phyloP scores from a whole-genome alignment of 1,140 invertebrate species.

The Streblospio benedicti region DNA sequence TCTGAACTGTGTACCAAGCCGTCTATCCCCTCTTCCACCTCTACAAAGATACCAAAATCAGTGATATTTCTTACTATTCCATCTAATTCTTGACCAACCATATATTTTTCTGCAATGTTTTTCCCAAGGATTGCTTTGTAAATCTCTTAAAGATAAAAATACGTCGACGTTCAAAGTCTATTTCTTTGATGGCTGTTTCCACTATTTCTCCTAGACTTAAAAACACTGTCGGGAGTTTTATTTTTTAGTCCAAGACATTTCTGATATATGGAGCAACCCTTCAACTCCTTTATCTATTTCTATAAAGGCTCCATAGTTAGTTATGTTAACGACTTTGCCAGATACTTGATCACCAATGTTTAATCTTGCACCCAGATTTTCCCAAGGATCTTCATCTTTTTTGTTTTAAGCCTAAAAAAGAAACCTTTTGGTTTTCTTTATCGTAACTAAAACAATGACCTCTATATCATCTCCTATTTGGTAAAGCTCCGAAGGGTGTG shows the following conservation, averaged over 20 bases:
- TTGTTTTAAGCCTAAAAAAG: constrained; percentile 3
- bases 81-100: constrained; percentile 9
- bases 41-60: constrained; percentile 24
- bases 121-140: constrained; percentile 13
- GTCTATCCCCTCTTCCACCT: constrained; percentile 21
- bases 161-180: constrained; percentile 24
- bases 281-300: constrained; percentile 27
- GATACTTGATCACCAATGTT: constrained; percentile 7
- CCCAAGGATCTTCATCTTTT: constrained; percentile 4
- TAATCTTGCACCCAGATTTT: constrained; percentile 6
- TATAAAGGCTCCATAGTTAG: constrained; percentile 26
- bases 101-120: constrained; percentile 13
- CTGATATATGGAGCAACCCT: constrained; percentile 30
- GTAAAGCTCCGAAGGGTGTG: constrained; percentile 24
- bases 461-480: constrained; percentile 20
- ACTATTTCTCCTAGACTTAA: constrained; percentile 22
- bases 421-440: neutral
- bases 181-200: constrained; percentile 24
- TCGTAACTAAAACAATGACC: constrained; percentile 11
- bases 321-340: constrained; percentile 22
- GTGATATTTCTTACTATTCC: constrained; percentile 20
- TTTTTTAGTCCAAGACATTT: constrained; percentile 29
- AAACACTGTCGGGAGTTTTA: constrained; percentile 21
- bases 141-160: constrained; percentile 30
- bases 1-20: constrained; percentile 24